phyloP scores from a whole-genome alignment of 2,113 vertebrate genomes.

The Tragelaphus imberbis region DNA sequence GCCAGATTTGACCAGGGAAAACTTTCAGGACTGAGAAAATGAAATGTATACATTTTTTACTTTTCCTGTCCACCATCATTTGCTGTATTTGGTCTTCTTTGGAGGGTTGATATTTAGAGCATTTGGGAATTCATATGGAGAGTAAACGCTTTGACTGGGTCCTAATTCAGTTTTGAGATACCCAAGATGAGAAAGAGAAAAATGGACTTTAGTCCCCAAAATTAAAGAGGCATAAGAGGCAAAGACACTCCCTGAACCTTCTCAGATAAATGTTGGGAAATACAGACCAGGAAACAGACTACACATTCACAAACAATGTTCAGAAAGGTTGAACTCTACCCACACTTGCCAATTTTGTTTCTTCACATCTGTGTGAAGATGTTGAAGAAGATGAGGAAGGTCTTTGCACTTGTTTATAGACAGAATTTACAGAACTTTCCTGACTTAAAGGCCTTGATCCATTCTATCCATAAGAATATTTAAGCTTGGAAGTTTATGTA shows the following conservation, averaged over 20 bases:
- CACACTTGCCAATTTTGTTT: background rate
- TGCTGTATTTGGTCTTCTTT: background rate
- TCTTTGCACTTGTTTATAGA: background rate
- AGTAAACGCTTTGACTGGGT: background rate
- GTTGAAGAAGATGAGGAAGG: background rate
- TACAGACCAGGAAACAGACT: background rate
- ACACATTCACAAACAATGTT: background rate
- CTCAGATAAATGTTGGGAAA: background rate
- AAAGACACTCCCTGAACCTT: background rate
- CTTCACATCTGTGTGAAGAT: background rate
- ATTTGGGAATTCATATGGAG: background rate
- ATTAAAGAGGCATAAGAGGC: background rate
- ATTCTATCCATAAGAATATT: background rate
- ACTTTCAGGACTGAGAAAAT: background rate
- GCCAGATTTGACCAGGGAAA: background rate
- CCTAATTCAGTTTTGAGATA: background rate
- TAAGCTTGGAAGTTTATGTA: background rate
- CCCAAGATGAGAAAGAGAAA: background rate
- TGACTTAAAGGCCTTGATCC: background rate
- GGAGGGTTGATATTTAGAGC: background rate
- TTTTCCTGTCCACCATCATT: background rate
- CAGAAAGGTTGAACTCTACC: background rate
- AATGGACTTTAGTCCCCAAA: background rate
- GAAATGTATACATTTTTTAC: background rate
- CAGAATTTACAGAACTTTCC: background rate